phyloP scores from a whole-genome alignment of 2,113 vertebrate genomes.

The Gymnarchus niloticus region DNA sequence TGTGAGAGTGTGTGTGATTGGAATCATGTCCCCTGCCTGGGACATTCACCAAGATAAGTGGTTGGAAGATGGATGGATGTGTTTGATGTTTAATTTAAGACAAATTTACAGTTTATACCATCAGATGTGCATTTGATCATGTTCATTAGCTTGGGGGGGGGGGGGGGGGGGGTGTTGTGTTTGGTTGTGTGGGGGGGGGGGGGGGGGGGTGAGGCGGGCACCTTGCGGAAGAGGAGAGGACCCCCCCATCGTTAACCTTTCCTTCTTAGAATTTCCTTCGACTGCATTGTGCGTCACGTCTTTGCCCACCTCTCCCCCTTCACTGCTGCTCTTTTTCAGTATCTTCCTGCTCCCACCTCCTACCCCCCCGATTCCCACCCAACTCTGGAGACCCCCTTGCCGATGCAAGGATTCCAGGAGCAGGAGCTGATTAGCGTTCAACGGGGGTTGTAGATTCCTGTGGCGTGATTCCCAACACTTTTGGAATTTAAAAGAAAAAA shows the following conservation, averaged over 20 bases:
- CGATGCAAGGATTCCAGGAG: slow-evolving; percentile 27
- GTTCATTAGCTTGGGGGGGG: too few species aligned
- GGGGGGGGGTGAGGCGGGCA: neutral
- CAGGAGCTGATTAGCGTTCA: slow-evolving; percentile 38
- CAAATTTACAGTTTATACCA: slow-evolving; percentile 1
- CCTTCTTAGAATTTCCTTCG: slow-evolving; percentile 49
- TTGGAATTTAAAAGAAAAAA: slow-evolving; percentile 14
- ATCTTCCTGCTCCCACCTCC: slow-evolving; percentile 18
- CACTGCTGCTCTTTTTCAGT: slow-evolving; percentile 7
- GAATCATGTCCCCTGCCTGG: neutral
- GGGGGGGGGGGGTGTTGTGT: too few species aligned
- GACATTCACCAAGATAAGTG: neutral
- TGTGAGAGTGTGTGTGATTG: neutral
- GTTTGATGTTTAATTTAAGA: neutral
- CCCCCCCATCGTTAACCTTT: slow-evolving; percentile 17
- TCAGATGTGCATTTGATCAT: neutral
- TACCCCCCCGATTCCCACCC: slow-evolving; percentile 35
- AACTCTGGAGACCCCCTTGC: slow-evolving; percentile 28
- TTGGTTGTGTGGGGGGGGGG: too few species aligned
- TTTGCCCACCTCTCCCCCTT: neutral
- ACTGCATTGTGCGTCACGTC: slow-evolving; percentile 31
- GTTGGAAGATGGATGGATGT: neutral
- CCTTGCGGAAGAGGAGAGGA: slow-evolving; percentile 30
- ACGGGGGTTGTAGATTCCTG: slow-evolving; percentile 38
- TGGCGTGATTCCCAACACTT: slow-evolving; percentile 8